Conservation (phyloP, 2,113 vertebrate species). For the Peromyscus leucopus region DNA sequence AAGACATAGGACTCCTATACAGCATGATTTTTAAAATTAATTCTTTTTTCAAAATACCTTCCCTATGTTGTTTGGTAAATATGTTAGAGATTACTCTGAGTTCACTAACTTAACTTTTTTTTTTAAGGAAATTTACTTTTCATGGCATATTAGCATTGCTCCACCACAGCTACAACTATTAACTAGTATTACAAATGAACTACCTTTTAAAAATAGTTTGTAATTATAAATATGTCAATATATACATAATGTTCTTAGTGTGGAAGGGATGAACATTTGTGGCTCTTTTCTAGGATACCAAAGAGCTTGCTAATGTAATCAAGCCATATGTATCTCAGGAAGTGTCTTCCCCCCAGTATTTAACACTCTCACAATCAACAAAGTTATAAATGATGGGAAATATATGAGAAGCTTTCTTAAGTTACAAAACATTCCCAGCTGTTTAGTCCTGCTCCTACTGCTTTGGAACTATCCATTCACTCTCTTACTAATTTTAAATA, state of each 20-base stretch:
- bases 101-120: neutral
- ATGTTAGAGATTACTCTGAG: neutral
- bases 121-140: neutral
- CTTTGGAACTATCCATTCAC: neutral
- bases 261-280: neutral
- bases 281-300: neutral
- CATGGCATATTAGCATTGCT: neutral
- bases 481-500: constrained; percentile 20
- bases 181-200: neutral
- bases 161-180: neutral
- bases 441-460: neutral
- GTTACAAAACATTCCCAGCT: constrained; percentile 37
- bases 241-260: neutral
- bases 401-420: constrained; percentile 13
- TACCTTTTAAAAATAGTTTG: neutral
- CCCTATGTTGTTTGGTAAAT: neutral
- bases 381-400: neutral
- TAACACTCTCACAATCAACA: neutral
- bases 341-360: neutral
- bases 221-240: neutral
- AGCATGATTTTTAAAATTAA: neutral
- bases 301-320: neutral
- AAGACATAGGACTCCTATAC: neutral
- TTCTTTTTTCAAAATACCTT: neutral
- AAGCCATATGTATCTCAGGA: neutral